Evolutionary conservation across 2,113 vertebrate genomes (phyloP), one percentile per base, ranked within the genome.

Genomic region (Cichladusa arquata): DNA sequence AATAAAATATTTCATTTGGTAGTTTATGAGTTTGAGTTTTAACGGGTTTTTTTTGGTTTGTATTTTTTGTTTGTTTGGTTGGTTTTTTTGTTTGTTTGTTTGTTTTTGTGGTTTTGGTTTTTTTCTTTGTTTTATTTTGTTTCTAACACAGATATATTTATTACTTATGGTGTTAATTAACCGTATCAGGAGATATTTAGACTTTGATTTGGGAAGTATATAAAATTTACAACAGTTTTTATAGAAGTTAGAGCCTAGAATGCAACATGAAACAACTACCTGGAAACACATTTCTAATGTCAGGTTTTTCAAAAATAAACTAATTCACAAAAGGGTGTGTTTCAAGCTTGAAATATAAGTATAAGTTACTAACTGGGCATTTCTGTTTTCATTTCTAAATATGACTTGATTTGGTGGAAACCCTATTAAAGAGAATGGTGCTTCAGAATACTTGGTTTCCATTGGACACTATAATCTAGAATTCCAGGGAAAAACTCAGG

Each of bases 341-440:
- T 70, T 90, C 34, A 78, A 11, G 3, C 23, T 54, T 85, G 48
- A 16, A 54, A 77, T 34, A 69, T 3, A 38, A 23, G 11, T 48
- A 48, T 15, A 61, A 71, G 14, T 38, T 47, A 57, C 17, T 79
- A 42, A 6, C 7, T 42, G 13, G 5, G 4, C 3, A 51, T 60
- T 81, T 84, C 60, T 48, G 1, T 78, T 87, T 60, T 7, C 23
- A 19, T 48, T 1, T 77, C 13, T 47, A 38, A 73, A 36, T 13
- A 26, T 26, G 3, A 20, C 51, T 51, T 81, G 18, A 38, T 72
- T 86, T 77, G 20, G 12, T 62, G 8, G 4, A 31, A 64, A 65
- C 4, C 2, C 9, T 54, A 4, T 14, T 42, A n/a, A 69, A 19
- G 19, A 50, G 2, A 77, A 62, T 0, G 0, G 1, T 78, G 8